Conservation (phyloP, 2,797 vertebrate species). For the Crocidura indochinensis region DNA sequence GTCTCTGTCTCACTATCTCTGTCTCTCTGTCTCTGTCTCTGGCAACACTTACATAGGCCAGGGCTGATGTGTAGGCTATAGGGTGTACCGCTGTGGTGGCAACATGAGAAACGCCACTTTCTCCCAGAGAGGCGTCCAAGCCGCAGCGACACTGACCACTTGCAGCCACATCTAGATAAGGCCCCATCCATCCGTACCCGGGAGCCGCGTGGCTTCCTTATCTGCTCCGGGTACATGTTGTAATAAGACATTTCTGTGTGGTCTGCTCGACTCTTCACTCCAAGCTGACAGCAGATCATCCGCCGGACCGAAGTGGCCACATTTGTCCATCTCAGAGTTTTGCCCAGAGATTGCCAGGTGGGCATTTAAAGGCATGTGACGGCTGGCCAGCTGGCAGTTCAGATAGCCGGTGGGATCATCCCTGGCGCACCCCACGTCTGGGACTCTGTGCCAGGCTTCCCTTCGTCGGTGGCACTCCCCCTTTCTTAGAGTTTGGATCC, state of each 20-base stretch:
- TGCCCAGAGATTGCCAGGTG: conserved; percentile 67
- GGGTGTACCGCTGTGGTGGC: no score
- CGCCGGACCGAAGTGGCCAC: conserved; percentile 23
- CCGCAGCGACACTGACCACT: conserved; percentile 72
- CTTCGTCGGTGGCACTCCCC: no score
- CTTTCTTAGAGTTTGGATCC: no score
- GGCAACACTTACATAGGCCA: no score
- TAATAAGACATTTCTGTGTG: conserved; percentile 70
- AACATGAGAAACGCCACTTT: no score
- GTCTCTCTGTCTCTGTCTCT: no score
- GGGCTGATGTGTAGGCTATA: neutral
- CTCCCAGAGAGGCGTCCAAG: conserved; percentile 49
- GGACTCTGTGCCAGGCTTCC: no score
- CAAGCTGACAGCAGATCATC: conserved; percentile 69
- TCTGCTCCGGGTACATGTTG: conserved; percentile 72
- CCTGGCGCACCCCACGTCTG: no score
- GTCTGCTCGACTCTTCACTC: conserved; percentile 74
- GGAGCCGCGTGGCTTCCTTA: conserved; percentile 50
- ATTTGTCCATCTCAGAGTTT: conserved; percentile 77
- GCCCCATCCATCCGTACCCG: conserved; percentile 54
- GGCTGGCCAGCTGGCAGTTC: neutral
- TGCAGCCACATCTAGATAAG: conserved; percentile 81
- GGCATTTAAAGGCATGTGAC: conserved; percentile 73
- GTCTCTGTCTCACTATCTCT: no score
- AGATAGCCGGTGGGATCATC: no score